A percentile compares a stretch with the other conserved stretches of the same genome.
Conservation (phyloP, 2,797 vertebrate species). For the Hybognathus amarus region DNA sequence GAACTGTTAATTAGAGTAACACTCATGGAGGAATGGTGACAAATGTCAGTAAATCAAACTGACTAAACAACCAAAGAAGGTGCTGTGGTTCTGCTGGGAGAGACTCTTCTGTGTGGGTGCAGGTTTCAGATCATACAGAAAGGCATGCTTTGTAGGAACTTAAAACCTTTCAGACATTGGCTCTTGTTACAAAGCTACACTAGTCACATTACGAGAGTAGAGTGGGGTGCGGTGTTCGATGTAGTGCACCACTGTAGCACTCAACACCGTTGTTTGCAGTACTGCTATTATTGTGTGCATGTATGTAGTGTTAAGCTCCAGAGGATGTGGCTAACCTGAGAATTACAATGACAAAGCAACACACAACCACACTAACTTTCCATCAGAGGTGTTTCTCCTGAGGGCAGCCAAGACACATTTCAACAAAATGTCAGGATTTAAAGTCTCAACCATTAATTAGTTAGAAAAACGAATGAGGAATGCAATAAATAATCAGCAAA, state of each 20-base stretch:
- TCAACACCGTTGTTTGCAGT: neutral
- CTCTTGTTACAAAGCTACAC: neutral
- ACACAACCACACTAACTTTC: slow-evolving; percentile 17
- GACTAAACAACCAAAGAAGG: neutral
- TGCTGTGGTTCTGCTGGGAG: neutral
- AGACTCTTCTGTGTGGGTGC: neutral
- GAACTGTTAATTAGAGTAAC: neutral
- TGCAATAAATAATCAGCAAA: neutral
- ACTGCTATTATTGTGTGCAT: neutral
- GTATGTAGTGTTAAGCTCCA: neutral
- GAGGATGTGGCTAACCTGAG: slow-evolving; percentile 28
- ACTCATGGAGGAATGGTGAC: neutral
- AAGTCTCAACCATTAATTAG: neutral
- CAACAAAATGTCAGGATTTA: neutral
- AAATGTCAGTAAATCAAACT: neutral
- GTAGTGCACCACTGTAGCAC: neutral
- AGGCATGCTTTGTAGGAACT: neutral
- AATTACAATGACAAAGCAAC: slow-evolving; percentile 9
- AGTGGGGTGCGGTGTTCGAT: neutral
- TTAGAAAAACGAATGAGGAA: neutral
- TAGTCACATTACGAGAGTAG: neutral
- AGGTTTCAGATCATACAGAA: neutral
- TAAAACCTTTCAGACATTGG: neutral
- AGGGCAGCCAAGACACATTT: neutral
- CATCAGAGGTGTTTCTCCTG: slow-evolving; percentile 11